Percentiles rank a stretch among this genome's conserved stretches.
These are phyloP conservation scores for Taenioides sp. DNA, from an alignment of 2,797 vertebrate species.

Conservation along the genomic window DNA sequence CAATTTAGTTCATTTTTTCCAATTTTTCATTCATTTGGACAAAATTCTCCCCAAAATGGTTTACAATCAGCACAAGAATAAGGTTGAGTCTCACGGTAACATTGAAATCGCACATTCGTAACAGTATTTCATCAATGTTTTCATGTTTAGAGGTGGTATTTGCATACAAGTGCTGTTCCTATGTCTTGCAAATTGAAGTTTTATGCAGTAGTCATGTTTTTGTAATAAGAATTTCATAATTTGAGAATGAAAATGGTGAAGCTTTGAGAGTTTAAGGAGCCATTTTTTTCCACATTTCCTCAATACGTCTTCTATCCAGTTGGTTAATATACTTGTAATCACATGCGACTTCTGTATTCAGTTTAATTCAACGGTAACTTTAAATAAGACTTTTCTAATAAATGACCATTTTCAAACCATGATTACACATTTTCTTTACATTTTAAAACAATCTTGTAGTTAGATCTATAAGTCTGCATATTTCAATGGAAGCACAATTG, in stretches of 20 bases:
- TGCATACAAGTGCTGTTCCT: conserved; percentile 63
- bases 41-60: conserved; percentile 38
- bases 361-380: no score
- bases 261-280: no score
- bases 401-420: neutral
- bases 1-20: neutral
- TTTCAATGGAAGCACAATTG: neutral
- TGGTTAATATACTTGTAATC: no score
- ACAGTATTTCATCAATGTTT: conserved; percentile 23
- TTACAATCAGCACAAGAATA: conserved; percentile 54
- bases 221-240: neutral
- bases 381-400: no score
- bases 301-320: no score
- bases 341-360: no score
- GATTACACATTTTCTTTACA: neutral
- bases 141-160: conserved; percentile 32
- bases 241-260: no score
- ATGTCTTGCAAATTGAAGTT: conserved; percentile 29
- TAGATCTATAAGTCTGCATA: neutral
- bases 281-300: no score
- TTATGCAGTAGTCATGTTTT: neutral
- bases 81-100: conserved; percentile 64
- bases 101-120: conserved; percentile 63
- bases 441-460: neutral
- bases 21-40: conserved; percentile 27